Percentiles rank a stretch among this genome's conserved stretches.
phyloP scores from a whole-genome alignment of 2,797 vertebrate genomes.

The Cyclopterus lumpus region DNA sequence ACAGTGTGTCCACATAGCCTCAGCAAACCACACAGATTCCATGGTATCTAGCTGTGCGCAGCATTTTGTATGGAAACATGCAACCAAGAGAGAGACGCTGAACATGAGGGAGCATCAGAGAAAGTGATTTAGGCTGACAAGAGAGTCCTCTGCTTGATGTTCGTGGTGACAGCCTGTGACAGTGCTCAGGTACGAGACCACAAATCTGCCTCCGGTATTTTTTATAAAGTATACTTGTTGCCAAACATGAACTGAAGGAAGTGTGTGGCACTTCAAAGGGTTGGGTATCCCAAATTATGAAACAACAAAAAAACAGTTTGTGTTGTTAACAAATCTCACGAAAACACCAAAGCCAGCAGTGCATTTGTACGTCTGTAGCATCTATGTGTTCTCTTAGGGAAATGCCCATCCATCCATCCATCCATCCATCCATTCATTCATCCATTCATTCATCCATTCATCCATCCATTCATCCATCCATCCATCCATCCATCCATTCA shows the following conservation, averaged over 20 bases:
- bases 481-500: no score
- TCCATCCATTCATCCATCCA: no score
- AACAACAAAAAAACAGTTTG: not conserved
- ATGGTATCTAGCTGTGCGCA: conserved; percentile 65
- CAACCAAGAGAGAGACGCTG: conserved; percentile 44
- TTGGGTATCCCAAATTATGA: conserved; percentile 13
- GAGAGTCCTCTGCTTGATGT: conserved; percentile 64
- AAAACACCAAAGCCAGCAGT: not conserved
- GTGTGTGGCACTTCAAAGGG: conserved; percentile 11
- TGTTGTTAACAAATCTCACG: not conserved
- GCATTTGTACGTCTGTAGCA: not conserved
- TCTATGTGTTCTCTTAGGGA: not conserved
- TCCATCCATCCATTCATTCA: no score
- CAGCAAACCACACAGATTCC: conserved; percentile 57
- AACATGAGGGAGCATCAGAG: conserved; percentile 68
- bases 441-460: not conserved
- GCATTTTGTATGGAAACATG: conserved; percentile 66
- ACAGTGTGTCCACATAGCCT: conserved; percentile 54
- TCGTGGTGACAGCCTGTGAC: conserved; percentile 71
- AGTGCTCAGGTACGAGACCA: conserved; percentile 58
- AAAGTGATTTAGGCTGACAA: conserved; percentile 78
- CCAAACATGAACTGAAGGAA: conserved; percentile 36
- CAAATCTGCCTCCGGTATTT: conserved; percentile 46
- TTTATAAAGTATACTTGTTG: conserved; percentile 39
- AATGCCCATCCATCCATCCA: not conserved